phyloP scores from a whole-genome alignment of 2,113 vertebrate genomes.

The Lepidothrix coronata region DNA sequence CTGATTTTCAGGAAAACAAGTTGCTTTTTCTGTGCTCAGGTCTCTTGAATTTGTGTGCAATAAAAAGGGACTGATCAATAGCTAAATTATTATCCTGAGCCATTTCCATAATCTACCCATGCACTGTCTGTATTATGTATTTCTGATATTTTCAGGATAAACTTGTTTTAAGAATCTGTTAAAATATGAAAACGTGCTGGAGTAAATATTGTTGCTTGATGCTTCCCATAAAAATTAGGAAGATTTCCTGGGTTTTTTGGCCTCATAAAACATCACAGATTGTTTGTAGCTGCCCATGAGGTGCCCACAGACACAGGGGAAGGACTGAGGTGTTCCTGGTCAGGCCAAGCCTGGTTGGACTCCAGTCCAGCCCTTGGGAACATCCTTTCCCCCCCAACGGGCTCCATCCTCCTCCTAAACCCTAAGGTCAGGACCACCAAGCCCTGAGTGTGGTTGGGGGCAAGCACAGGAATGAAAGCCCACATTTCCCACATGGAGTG shows the following conservation, averaged over 20 bases:
- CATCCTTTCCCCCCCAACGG: fast-evolving
- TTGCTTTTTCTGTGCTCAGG: background rate
- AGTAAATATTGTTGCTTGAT: background rate
- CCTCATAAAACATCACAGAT: fast-evolving
- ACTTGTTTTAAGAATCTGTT: background rate
- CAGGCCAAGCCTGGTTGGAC: background rate
- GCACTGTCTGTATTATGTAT: background rate
- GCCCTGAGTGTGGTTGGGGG: fast-evolving
- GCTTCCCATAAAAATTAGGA: background rate
- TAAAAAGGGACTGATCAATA: background rate
- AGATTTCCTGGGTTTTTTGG: no score
- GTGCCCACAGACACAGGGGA: background rate
- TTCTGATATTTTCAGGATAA: background rate
- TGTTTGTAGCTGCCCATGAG: background rate
- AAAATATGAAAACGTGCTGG: background rate
- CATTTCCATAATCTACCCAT: background rate
- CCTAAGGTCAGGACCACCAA: fast-evolving
- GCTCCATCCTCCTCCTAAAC: background rate
- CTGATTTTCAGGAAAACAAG: background rate
- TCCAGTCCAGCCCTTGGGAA: background rate
- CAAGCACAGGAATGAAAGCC: background rate
- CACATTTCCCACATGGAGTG: fast-evolving
- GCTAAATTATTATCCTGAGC: background rate
- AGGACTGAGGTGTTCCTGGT: background rate
- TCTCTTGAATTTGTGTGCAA: background rate